Evolutionary conservation across 2,888 invertebrate species (phyloP).

Genomic region (Drosophila rubida): DNA sequence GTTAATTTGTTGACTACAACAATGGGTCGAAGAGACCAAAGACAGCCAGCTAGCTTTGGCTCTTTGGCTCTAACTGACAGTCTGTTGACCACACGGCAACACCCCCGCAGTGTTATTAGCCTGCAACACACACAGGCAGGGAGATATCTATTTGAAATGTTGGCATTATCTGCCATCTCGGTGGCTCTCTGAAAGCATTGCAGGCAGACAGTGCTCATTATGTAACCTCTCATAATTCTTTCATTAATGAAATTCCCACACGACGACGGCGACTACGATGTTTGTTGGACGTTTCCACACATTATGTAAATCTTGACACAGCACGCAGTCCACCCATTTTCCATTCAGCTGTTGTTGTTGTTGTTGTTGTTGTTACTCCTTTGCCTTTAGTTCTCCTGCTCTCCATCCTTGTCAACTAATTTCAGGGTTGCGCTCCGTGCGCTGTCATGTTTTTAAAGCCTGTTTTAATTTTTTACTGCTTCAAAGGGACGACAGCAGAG

Average conservation of each 20-base stretch:
- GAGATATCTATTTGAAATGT: slow-evolving; percentile 25
- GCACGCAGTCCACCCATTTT: slow-evolving; percentile 69
- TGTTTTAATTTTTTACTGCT: slow-evolving; percentile 64
- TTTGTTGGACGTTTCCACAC: slow-evolving; percentile 62
- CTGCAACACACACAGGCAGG: slow-evolving; percentile 33
- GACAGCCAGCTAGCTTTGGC: slow-evolving; percentile 9
- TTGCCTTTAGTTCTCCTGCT: slow-evolving; percentile 28
- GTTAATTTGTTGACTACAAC: slow-evolving; percentile 76
- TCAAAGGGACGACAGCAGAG: slow-evolving; percentile 4
- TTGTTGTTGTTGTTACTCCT: slow-evolving; percentile 21
- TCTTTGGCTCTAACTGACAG: slow-evolving; percentile 11
- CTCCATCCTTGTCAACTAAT: slow-evolving; percentile 76
- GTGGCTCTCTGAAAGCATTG: slow-evolving; percentile 3
- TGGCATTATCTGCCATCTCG: slow-evolving; percentile 64
- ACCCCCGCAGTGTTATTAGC: slow-evolving; percentile 67
- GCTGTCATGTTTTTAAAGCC: slow-evolving; percentile 78
- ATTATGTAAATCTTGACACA: slow-evolving; percentile 78
- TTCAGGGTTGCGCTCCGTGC: slow-evolving; percentile 69
- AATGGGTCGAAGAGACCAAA: slow-evolving; percentile 39
- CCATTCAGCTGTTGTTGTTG: slow-evolving; percentile 38
- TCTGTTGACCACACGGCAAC: slow-evolving; percentile 45
- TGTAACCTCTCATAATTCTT: slow-evolving; percentile 80
- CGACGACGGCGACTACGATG: slow-evolving; percentile 44
- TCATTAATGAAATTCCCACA: slow-evolving; percentile 80
- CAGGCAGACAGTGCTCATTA: slow-evolving; percentile 58